Evolutionary conservation across 2,113 vertebrate genomes (phyloP).

Genomic region (Thunnus thynnus): DNA sequence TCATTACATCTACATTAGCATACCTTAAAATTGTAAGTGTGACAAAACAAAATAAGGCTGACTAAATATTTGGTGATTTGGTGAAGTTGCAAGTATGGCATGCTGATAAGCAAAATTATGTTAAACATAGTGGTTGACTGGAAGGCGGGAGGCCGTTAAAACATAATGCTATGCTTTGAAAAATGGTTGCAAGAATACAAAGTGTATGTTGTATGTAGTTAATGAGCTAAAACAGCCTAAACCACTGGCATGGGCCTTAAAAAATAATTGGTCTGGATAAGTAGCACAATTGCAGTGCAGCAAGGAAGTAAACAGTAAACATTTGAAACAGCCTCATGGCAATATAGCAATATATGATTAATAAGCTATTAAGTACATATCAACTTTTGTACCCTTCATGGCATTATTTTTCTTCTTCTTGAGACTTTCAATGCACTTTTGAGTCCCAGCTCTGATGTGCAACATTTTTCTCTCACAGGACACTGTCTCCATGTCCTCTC

Average conservation of each 20-base stretch:
- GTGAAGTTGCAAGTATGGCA: too few relatives aligned
- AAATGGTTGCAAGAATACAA: constrained; percentile 6
- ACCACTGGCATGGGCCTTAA: constrained; percentile 16
- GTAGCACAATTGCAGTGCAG: constrained; percentile 1
- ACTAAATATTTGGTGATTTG: neutral
- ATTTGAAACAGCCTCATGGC: neutral
- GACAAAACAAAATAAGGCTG: neutral
- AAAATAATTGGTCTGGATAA: neutral
- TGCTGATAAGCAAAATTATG: neutral
- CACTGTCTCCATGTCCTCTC: constrained; percentile 98
- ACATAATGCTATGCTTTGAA: constrained; percentile 16
- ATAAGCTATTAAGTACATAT: neutral
- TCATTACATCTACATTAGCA: neutral
- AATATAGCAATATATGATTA: neutral
- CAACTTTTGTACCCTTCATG: neutral
- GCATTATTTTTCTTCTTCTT: constrained; percentile 23
- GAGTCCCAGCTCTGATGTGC: constrained; percentile 51
- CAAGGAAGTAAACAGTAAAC: neutral
- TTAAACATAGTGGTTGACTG: constrained; percentile 4
- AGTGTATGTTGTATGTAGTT: constrained; percentile 7
- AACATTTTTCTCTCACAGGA: constrained; percentile 93
- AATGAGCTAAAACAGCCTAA: constrained; percentile 9
- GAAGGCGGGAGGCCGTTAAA: neutral
- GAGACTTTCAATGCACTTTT: constrained; percentile 23
- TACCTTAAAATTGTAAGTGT: neutral